Evolutionary conservation across 2,113 vertebrate genomes (phyloP).

Genomic region (Solea solea): DNA sequence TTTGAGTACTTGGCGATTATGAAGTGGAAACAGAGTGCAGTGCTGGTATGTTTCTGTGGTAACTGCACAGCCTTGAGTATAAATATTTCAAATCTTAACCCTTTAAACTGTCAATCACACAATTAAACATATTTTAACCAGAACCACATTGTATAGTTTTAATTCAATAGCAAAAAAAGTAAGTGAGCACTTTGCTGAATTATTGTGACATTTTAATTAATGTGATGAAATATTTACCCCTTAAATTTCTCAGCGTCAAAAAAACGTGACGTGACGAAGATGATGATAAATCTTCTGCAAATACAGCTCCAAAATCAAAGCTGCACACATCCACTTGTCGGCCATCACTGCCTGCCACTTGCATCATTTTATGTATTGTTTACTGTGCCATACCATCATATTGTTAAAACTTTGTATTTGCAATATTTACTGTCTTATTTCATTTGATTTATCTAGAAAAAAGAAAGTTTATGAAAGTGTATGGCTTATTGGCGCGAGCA

Average conservation of each 20-base stretch:
- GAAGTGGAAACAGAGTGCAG: background rate
- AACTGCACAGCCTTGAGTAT: background rate
- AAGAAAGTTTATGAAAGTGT: too few species aligned
- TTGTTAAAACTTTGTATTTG: constrained; percentile 25
- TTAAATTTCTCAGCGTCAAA: constrained; percentile 39
- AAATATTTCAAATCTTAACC: background rate
- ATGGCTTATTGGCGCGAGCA: too few species aligned
- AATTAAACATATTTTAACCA: background rate
- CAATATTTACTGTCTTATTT: too few species aligned
- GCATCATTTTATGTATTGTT: constrained; percentile 21
- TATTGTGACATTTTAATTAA: constrained; percentile 25
- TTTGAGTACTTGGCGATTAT: constrained; percentile 17
- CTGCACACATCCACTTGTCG: constrained; percentile 25
- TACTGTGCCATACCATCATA: background rate
- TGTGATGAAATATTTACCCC: constrained; percentile 9
- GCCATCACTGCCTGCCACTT: constrained; percentile 33
- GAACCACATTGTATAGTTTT: background rate
- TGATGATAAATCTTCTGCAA: constrained; percentile 28
- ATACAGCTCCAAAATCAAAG: constrained; percentile 63
- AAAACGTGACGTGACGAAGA: background rate
- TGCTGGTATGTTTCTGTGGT: background rate
- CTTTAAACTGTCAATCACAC: background rate
- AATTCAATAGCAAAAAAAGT: too few species aligned
- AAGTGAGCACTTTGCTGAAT: background rate
- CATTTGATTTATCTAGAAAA: too few species aligned